Evolutionary conservation across 2,113 vertebrate species (phyloP), one percentile per base, ranked within the genome.

Genomic region (Saccopteryx bilineata): DNA sequence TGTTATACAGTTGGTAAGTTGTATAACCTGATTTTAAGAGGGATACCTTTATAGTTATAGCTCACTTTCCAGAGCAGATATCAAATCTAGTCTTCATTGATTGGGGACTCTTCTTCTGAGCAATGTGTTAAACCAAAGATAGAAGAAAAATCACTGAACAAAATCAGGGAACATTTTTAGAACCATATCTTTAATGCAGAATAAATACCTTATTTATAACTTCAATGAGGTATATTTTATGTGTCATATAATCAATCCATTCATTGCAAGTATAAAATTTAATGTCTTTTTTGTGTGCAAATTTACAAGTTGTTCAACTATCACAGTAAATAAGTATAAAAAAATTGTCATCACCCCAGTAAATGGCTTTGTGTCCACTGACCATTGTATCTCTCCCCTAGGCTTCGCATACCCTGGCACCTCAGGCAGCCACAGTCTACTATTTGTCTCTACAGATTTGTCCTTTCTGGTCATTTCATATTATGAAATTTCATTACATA

Each of bases 1-100:
- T 24, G 48, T 28, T 54, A 7, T 23, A 15, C 31, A 71, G 48
- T 69, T 80, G n/a, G 2, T 26, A 76, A 96, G 48, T 46, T 8
- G 1, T 95, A n/a, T 86, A 96, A 95, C 78, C 13, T 50, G 13
- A 89, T 52, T 88, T 91, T 7, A 80, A 84, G 84, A 87, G 14
- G 9, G 26, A 52, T 66, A 88, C 63, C 9, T 28, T 68, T 1
- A 6, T 10, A 54, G 15, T 54, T 68, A 48, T 13, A 52, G 21
- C 46, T 92, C 28, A 80, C 48, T 93, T 87, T 76, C 5, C 18
- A 21, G 13, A 72, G 9, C 54, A 83, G 13, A 85, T 28, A 90
- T 92, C n/a, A 93, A 81, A 82, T 9, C n/a, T 50, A 23, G 58
- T 28, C 65, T 96, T 66, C n/a, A 75, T n/a, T 69, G 63, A 48